These are phyloP conservation scores for Ceratina japonica DNA, from an alignment of 1,140 invertebrate species.

Conservation along the genomic window DNA sequence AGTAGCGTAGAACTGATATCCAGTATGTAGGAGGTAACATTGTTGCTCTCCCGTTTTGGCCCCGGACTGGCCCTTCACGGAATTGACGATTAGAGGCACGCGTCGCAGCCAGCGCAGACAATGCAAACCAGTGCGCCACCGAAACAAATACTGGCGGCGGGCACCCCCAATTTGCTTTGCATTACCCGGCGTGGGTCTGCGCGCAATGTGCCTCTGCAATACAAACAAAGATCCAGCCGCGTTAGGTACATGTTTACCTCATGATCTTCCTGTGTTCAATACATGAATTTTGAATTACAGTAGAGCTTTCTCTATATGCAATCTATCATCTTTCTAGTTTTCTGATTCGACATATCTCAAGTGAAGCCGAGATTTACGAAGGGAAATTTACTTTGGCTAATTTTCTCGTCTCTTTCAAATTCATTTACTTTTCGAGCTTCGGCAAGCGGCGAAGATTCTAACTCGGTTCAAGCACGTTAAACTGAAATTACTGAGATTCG, in stretches of 20 bases:
- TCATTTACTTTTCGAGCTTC: background rate
- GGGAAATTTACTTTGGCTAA: constrained; percentile 6
- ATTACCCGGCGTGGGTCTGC: constrained; percentile 80
- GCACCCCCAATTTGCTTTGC: constrained; percentile 77
- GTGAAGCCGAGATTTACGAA: constrained; percentile 14
- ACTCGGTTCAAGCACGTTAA: background rate
- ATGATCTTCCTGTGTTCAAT: constrained; percentile 60
- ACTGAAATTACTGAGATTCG: no score
- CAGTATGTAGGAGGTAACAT: constrained; percentile 72
- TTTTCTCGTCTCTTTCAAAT: background rate
- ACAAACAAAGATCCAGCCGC: constrained; percentile 79
- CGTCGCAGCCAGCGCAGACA: constrained; percentile 80
- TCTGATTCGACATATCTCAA: constrained; percentile 1
- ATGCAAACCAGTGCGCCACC: constrained; percentile 79
- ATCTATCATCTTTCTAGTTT: no score
- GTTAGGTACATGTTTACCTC: constrained; percentile 71
- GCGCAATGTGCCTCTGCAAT: constrained; percentile 81
- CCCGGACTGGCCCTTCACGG: constrained; percentile 68
- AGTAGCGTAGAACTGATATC: constrained; percentile 73
- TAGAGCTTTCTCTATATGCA: constrained; percentile 25
- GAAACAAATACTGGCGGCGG: constrained; percentile 72
- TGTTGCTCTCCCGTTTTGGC: constrained; percentile 66
- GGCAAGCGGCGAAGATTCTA: constrained; percentile 26
- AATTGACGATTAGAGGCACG: constrained; percentile 77
- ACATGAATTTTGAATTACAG: constrained; percentile 49